Evolutionary conservation across 1,140 invertebrate genomes (phyloP).

Genomic region (Zaprionus kolodkinae): DNA sequence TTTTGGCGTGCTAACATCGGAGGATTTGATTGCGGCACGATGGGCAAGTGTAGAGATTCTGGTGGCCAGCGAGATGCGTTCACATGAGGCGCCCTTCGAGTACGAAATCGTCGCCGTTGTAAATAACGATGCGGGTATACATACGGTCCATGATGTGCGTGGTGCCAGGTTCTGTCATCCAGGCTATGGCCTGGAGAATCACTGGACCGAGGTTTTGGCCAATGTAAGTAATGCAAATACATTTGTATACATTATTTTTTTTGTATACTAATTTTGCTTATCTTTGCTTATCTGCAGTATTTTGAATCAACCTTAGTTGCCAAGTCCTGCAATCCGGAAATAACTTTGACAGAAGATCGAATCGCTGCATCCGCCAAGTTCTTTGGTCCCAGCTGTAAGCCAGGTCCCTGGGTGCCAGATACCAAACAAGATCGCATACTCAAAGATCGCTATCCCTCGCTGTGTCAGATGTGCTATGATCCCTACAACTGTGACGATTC

Average conservation of each 20-base stretch:
- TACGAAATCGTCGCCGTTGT: conserved; percentile 90
- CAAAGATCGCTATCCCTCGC: conserved; percentile 88
- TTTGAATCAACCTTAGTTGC: conserved; percentile 89
- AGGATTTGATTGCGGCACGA: conserved; percentile 90
- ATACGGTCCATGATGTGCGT: conserved; percentile 86
- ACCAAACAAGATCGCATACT: conserved; percentile 87
- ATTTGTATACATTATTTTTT: background rate
- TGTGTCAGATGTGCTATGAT: conserved; percentile 89
- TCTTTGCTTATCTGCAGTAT: conserved; percentile 86
- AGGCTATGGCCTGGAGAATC: conserved; percentile 87
- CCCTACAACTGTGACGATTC: conserved; percentile 86
- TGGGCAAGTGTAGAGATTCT: conserved; percentile 88
- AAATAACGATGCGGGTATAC: conserved; percentile 85
- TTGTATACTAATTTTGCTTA: background rate
- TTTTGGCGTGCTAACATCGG: conserved; percentile 92
- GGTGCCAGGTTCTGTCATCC: conserved; percentile 91
- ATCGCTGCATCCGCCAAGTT: conserved; percentile 88
- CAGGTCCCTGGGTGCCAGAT: conserved; percentile 92
- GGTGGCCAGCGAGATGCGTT: conserved; percentile 89
- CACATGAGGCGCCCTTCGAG: conserved; percentile 85
- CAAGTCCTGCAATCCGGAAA: conserved; percentile 87
- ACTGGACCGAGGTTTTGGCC: conserved; percentile 88
- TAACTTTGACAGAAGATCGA: conserved; percentile 90
- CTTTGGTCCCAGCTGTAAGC: conserved; percentile 91
- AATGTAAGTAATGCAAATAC: conserved; percentile 85